phyloP scores from a whole-genome alignment of 2,113 vertebrate genomes.

The Corythaeola cristata region DNA sequence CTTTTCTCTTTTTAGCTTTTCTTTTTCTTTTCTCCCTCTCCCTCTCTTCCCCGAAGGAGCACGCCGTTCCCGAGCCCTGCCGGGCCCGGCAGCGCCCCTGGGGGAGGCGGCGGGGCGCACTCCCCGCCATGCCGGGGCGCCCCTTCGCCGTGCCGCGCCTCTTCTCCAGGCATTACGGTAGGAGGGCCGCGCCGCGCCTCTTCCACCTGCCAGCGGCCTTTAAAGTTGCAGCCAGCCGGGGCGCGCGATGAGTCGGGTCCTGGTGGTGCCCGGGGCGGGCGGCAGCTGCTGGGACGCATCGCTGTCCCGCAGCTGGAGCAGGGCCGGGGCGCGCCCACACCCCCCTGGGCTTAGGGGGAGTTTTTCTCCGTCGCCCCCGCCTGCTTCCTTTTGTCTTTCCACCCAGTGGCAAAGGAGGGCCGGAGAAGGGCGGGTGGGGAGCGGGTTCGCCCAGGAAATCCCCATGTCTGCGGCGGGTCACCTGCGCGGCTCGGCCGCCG shows the following conservation, averaged over 20 bases:
- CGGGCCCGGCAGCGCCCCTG: too few relatives aligned
- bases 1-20: too few relatives aligned
- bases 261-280: not conserved
- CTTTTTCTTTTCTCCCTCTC: not conserved
- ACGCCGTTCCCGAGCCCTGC: fast-evolving
- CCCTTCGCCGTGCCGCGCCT: not conserved
- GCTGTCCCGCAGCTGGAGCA: not conserved
- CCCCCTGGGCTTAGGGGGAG: not conserved
- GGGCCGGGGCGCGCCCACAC: too few relatives aligned
- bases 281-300: fast-evolving
- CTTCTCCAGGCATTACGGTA: constrained; percentile 67
- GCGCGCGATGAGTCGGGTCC: constrained; percentile 18
- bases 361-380: not conserved
- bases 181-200: constrained; percentile 61
- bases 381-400: not conserved
- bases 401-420: not conserved
- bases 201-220: constrained; percentile 75
- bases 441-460: not conserved
- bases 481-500: not conserved
- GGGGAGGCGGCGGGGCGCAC: too few relatives aligned
- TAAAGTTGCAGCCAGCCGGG: constrained; percentile 68
- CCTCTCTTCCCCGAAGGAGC: too few relatives aligned
- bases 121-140: not conserved
- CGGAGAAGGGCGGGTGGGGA: not conserved
- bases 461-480: not conserved